Base-by-base conservation (phyloP, 2,888 invertebrate genomes). In the Dorcus parallelipipedus region DNA sequence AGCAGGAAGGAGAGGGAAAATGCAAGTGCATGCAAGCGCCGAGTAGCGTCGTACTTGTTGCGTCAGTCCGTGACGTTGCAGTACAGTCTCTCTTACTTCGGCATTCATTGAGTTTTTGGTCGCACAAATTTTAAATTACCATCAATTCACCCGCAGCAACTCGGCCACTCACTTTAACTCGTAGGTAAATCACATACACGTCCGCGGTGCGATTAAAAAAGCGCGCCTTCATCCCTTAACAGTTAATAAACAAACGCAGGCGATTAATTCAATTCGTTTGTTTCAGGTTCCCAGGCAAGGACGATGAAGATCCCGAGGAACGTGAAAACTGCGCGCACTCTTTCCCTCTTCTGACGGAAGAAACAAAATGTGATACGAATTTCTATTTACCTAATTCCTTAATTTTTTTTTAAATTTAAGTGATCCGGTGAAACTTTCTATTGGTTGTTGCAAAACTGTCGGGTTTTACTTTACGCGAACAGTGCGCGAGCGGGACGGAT, bases 31-130 rank as follows among this genome's bases (percentile, higher is more conserved):
- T 78, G 73, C 75, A 75, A 78, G 75, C 76, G 77, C 77, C 78
- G 78, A 73, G 74, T 76, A 78, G 77, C 76, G 78, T 78, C 78
- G 78, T 78, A 79, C 79, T 78, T 78, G 78, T 79, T 78, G 78
- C 78, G 78, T 78, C 78, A 77, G 73, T 73, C 60, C 75, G 76
- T 78, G 78, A 78, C 71, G 72, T 70, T 70, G 67, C 67, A 68
- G 52, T 73, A 72, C 69, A 75, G 60, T 65, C 51, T 53, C 59
- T 59, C 56, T 59, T 54, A 62, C 61, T 49, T 42, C 56, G 50
- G 20, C 58, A 45, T 45, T 45, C 45, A 45, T 45, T 45, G 45
- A 45, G 45, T 45, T 45, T 45, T 45, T 45, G 45, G 45, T 45
- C 45, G 17, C n/a, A 45, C 45, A 45, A 45, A 45, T 45, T 45